Conservation (phyloP, 2,113 vertebrate species). For the Arvicanthis niloticus region DNA sequence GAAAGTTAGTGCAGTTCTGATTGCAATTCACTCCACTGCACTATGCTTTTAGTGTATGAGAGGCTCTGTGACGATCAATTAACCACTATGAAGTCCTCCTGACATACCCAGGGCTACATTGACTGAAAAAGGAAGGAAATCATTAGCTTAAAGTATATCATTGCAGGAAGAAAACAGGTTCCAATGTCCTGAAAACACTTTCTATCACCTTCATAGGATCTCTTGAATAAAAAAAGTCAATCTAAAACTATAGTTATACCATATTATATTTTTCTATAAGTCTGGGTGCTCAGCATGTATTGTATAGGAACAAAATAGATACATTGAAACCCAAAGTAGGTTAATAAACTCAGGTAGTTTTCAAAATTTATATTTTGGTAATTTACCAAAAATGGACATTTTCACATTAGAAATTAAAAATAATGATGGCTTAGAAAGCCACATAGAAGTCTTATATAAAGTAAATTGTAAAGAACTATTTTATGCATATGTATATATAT, state of each 20-base stretch:
- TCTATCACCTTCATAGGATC: background rate
- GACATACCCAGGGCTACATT: background rate
- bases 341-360: background rate
- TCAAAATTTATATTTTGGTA: background rate
- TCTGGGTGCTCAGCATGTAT: background rate
- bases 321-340: background rate
- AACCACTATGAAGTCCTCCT: conserved; percentile 37
- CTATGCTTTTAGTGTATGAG: conserved; percentile 41
- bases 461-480: background rate
- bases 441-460: background rate
- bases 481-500: background rate
- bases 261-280: background rate
- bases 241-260: background rate
- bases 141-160: conserved; percentile 44
- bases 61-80: conserved; percentile 68
- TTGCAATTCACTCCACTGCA: conserved; percentile 28
- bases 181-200: background rate
- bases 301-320: background rate
- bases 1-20: conserved; percentile 44
- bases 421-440: background rate
- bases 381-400: background rate
- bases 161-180: conserved; percentile 39
- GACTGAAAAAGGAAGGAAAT: conserved; percentile 42
- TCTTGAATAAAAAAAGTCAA: background rate
- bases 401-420: conserved; percentile 10